A percentile compares a stretch with the other conserved stretches of the same genome.
These are phyloP conservation scores for Platycnemis pennipes DNA, from an alignment of 2,888 invertebrate species.

Conservation along the genomic window DNA sequence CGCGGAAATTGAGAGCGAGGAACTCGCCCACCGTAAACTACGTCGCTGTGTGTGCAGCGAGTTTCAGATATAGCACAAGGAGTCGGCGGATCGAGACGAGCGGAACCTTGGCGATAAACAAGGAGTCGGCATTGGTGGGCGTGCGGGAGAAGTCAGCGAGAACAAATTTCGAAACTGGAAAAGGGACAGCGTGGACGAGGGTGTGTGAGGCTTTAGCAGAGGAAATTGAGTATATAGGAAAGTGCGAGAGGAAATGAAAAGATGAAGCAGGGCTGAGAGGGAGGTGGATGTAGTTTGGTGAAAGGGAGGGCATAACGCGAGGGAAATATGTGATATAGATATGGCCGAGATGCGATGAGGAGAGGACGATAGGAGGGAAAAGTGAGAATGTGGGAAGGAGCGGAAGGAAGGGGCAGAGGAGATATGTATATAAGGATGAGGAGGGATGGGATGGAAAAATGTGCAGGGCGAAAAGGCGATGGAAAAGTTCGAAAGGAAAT, in stretches of 20 bases:
- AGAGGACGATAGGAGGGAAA: background rate
- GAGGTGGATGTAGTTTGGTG: background rate
- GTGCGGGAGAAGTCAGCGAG: background rate
- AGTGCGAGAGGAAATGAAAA: background rate
- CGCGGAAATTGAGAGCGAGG: background rate
- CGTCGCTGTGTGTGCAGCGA: background rate
- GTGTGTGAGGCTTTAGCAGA: background rate
- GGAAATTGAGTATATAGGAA: conserved; percentile 9
- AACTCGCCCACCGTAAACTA: background rate
- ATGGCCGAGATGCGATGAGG: background rate
- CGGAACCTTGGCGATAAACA: background rate
- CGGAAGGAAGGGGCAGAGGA: background rate
- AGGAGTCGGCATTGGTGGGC: background rate
- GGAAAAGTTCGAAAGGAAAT: background rate
- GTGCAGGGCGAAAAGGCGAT: background rate
- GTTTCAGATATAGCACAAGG: background rate
- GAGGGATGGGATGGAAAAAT: background rate
- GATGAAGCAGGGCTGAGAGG: background rate
- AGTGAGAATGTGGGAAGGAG: background rate
- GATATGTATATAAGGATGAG: background rate
- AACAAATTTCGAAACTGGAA: background rate
- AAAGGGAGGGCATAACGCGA: background rate
- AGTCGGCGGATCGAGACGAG: background rate
- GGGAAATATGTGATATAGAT: background rate
- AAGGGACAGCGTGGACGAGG: background rate